Evolutionary conservation across 2,797 vertebrate species (phyloP).

Genomic region (Rousettus madagascariensis): DNA sequence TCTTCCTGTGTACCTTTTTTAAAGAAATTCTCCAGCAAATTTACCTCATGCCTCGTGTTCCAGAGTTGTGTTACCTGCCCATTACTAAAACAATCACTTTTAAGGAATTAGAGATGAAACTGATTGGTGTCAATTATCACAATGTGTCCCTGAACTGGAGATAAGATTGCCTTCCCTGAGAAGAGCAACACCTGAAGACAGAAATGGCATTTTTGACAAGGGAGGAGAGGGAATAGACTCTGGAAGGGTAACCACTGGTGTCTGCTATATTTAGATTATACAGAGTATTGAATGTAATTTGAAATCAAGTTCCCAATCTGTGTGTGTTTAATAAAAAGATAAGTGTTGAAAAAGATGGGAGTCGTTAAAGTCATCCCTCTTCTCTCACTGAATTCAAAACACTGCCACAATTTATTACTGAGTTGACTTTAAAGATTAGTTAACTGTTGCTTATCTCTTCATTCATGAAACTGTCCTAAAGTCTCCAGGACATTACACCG

Average conservation of each 20-base stretch:
- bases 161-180: background rate
- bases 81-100: background rate
- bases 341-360: background rate
- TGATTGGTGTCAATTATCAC: background rate
- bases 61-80: background rate
- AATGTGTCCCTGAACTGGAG: background rate
- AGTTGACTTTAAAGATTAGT: background rate
- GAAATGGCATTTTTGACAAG: background rate
- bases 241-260: background rate
- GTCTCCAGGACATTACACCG: background rate
- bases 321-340: constrained; percentile 1
- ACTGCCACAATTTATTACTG: background rate
- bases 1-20: background rate
- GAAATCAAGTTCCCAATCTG: background rate
- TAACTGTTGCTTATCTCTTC: background rate
- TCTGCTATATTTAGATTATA: background rate
- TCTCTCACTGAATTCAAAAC: background rate
- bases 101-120: background rate
- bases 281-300: background rate
- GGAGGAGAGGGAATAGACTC: background rate
- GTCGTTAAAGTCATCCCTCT: background rate
- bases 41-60: background rate
- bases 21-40: background rate
- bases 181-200: background rate
- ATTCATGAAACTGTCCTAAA: background rate